phyloP scores from a whole-genome alignment of 2,797 vertebrate genomes.

The Podarcis siculus region DNA sequence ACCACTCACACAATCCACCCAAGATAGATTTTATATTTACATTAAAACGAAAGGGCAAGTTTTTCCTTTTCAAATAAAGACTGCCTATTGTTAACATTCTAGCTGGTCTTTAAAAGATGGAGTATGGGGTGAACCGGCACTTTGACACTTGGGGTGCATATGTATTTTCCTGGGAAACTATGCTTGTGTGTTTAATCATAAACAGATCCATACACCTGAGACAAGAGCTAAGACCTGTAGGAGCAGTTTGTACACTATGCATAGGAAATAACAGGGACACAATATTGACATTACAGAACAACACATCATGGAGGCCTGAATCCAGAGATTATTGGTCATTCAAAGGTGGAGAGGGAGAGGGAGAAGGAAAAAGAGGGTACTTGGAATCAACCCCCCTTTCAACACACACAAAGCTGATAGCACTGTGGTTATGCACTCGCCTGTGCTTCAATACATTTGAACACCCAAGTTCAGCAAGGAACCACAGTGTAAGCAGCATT shows the following conservation, averaged over 20 bases:
- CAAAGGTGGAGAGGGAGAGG: no score
- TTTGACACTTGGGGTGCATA: neutral
- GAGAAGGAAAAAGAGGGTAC: neutral
- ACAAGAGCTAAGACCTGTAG: neutral
- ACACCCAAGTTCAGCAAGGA: no score
- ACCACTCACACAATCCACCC: neutral
- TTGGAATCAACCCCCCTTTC: neutral
- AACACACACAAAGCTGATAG: neutral
- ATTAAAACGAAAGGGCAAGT: neutral
- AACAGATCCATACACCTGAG: no score
- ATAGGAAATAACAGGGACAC: neutral
- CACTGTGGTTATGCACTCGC: no score
- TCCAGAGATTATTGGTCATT: neutral
- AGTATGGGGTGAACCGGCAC: neutral
- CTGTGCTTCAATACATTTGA: no score
- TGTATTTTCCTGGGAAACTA: neutral
- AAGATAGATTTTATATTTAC: neutral
- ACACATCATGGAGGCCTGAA: neutral
- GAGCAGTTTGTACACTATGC: neutral
- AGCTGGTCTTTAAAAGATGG: neutral
- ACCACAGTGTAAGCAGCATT: neutral
- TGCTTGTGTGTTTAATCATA: neutral
- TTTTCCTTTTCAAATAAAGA: neutral
- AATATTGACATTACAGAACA: neutral
- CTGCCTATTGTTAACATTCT: neutral